Evolutionary conservation across 2,797 vertebrate species (phyloP).

Genomic region (Manis pentadactyla): DNA sequence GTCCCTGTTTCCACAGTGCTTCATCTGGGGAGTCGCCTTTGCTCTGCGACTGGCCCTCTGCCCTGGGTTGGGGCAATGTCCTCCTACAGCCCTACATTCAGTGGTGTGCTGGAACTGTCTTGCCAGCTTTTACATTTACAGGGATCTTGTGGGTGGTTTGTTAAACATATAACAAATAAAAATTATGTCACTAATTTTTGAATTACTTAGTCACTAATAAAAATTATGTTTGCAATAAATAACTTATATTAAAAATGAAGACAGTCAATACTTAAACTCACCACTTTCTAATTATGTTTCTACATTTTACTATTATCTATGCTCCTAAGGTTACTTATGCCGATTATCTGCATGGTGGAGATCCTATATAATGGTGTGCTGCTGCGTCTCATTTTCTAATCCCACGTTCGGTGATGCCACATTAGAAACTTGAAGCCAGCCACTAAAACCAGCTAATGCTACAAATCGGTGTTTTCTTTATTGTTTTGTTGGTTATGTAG

Average conservation of each 20-base stretch:
- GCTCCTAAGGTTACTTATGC: neutral
- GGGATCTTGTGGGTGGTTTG: neutral
- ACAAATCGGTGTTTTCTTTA: neutral
- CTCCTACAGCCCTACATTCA: neutral
- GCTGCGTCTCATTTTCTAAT: neutral
- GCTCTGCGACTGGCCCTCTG: neutral
- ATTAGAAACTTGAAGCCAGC: neutral
- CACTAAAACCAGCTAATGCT: neutral
- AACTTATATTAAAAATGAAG: constrained; percentile 9
- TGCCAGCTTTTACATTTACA: neutral
- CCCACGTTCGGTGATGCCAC: neutral
- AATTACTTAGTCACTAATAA: neutral
- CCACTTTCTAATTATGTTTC: neutral
- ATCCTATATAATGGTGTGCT: neutral
- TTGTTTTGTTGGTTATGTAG: neutral
- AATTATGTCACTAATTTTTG: no score
- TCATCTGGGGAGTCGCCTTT: neutral
- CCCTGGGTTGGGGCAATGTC: neutral
- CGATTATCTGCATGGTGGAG: neutral
- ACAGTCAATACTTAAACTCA: neutral
- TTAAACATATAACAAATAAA: neutral
- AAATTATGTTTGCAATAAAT: neutral
- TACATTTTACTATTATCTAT: neutral
- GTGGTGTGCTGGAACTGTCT: neutral
- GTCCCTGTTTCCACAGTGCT: neutral